These are phyloP conservation scores for Hapalemur alaotrensis DNA, from an alignment of 2,797 vertebrate genomes.

Conservation along the genomic window DNA sequence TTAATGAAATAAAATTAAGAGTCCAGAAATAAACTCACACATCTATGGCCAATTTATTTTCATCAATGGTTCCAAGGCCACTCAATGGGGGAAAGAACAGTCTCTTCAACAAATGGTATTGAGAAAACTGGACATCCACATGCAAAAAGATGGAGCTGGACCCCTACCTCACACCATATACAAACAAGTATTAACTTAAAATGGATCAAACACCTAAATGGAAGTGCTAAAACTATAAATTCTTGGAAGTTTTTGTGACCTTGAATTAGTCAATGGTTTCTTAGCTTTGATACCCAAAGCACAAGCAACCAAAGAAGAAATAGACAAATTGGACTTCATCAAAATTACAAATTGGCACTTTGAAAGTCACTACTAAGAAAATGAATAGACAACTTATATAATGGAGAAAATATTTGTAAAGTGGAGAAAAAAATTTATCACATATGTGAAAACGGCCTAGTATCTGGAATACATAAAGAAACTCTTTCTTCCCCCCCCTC, in stretches of 20 bases:
- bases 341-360: not conserved
- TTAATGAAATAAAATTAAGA: not conserved
- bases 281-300: not conserved
- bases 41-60: not conserved
- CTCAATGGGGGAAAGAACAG: not conserved
- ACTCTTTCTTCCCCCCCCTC: not conserved
- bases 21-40: not conserved
- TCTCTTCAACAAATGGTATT: not conserved
- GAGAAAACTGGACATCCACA: not conserved
- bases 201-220: not conserved
- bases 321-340: no score
- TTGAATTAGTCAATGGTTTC: not conserved
- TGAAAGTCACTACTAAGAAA: not conserved
- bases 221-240: not conserved
- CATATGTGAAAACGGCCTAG: not conserved
- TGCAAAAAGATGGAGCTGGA: not conserved
- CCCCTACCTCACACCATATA: not conserved
- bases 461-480: not conserved
- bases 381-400: not conserved
- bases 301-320: not conserved
- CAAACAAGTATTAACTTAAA: not conserved
- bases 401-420: not conserved
- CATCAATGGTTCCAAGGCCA: not conserved
- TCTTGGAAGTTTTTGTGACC: not conserved
- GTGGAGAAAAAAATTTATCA: not conserved